phyloP scores from a whole-genome alignment of 2,797 vertebrate species.

The Sebastiscus albofasciatus region DNA sequence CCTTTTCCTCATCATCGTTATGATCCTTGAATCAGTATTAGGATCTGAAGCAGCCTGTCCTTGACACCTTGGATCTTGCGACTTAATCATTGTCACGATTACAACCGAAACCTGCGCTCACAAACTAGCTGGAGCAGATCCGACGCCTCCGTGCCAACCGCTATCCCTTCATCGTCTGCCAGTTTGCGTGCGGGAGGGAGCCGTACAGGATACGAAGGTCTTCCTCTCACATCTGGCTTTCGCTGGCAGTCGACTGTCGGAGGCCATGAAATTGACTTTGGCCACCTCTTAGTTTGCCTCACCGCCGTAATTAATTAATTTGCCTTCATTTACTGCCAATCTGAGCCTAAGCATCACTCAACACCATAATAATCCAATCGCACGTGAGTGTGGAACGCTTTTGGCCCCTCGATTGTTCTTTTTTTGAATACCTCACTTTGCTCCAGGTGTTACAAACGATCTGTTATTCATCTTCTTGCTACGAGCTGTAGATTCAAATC shows the following conservation, averaged over 20 bases:
- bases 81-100: constrained; percentile 2
- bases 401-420: constrained; percentile 13
- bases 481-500: constrained; percentile 46
- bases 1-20: neutral
- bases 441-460: constrained; percentile 21
- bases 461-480: constrained; percentile 28
- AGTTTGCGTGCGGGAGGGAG: constrained; percentile 24
- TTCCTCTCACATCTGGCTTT: constrained; percentile 44
- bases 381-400: constrained; percentile 5
- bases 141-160: constrained; percentile 23
- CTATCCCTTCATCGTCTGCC: constrained; percentile 46
- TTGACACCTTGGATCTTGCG: neutral
- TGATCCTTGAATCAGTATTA: neutral
- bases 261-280: constrained; percentile 76
- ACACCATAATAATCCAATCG: constrained; percentile 59
- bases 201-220: constrained; percentile 15
- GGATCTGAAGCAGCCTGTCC: neutral
- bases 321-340: constrained; percentile 66
- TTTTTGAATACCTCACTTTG: neutral
- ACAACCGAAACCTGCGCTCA: constrained; percentile 18
- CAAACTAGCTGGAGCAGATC: constrained; percentile 37
- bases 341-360: constrained; percentile 37
- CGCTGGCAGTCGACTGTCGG: constrained; percentile 40
- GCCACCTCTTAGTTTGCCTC: constrained; percentile 67
- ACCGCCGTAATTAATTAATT: constrained; percentile 73